Percentiles rank a stretch among this genome's conserved stretches.
Conservation (phyloP, 2,113 vertebrate species). For the Hemiprocne comata region DNA sequence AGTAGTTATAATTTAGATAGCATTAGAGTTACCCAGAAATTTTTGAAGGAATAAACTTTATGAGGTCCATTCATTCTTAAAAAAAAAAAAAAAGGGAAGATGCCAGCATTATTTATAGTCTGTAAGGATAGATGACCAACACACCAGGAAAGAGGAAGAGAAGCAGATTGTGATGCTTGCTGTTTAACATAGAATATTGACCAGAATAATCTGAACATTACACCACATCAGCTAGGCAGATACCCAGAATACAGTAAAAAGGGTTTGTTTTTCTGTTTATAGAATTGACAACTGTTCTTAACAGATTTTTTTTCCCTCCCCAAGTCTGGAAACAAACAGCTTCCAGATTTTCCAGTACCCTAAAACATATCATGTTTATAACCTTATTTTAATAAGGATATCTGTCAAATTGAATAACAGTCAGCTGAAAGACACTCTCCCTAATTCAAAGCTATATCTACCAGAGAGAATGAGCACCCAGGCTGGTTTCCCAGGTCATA, state of each 20-base stretch:
- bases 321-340: background rate
- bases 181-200: background rate
- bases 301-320: background rate
- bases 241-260: background rate
- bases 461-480: background rate
- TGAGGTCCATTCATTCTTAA: background rate
- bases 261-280: background rate
- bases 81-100: background rate
- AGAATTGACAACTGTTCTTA: background rate
- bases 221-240: fast-evolving
- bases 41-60: background rate
- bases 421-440: background rate
- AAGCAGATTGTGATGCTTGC: background rate
- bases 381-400: background rate
- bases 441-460: background rate
- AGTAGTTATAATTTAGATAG: background rate
- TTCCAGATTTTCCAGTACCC: slow-evolving; percentile 1
- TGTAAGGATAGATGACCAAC: background rate
- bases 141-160: background rate
- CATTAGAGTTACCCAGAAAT: background rate
- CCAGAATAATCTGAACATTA: background rate
- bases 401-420: background rate
- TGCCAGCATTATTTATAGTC: background rate
- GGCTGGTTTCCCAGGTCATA: background rate
- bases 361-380: background rate